These are phyloP conservation scores for Tribolium castaneum DNA, from an alignment of 1,140 invertebrate genomes.

Conservation along the genomic window DNA sequence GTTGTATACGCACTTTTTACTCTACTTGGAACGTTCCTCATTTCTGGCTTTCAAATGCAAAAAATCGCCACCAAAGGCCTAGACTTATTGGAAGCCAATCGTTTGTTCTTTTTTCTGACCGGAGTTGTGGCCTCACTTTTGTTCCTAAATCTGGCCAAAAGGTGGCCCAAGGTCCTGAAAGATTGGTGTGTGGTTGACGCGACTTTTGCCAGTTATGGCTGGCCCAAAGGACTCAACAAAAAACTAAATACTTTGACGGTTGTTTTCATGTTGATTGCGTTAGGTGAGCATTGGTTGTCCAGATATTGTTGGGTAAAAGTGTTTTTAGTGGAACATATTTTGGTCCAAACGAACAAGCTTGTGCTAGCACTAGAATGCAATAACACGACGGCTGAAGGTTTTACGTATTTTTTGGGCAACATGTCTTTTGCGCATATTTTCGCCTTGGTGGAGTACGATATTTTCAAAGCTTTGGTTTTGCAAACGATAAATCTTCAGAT, in stretches of 20 bases:
- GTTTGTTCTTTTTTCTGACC: neutral
- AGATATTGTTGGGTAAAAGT: neutral
- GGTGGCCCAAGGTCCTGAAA: conserved; percentile 31
- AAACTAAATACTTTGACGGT: conserved; percentile 34
- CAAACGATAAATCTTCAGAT: conserved; percentile 48
- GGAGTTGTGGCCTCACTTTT: neutral
- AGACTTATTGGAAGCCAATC: conserved; percentile 5
- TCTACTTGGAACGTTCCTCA: neutral
- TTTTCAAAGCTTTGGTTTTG: conserved; percentile 42
- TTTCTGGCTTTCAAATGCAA: neutral
- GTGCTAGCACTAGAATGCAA: conserved; percentile 39
- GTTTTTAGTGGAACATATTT: conserved; percentile 48
- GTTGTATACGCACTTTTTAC: conserved; percentile 34
- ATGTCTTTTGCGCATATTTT: conserved; percentile 47
- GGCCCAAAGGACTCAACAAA: conserved; percentile 32
- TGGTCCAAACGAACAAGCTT: conserved; percentile 45
- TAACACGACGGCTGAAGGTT: conserved; percentile 16
- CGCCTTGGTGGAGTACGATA: conserved; percentile 39
- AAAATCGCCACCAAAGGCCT: neutral
- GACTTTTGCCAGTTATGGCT: conserved; percentile 40
- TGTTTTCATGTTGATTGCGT: conserved; percentile 53
- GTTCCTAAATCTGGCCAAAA: conserved; percentile 24
- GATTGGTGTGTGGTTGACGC: conserved; percentile 27
- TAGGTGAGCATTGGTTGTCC: conserved; percentile 32
- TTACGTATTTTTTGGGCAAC: conserved; percentile 46